Evolutionary conservation across 2,113 vertebrate species (phyloP), one percentile per base, ranked within the genome.

Genomic region (Ursus arctos): DNA sequence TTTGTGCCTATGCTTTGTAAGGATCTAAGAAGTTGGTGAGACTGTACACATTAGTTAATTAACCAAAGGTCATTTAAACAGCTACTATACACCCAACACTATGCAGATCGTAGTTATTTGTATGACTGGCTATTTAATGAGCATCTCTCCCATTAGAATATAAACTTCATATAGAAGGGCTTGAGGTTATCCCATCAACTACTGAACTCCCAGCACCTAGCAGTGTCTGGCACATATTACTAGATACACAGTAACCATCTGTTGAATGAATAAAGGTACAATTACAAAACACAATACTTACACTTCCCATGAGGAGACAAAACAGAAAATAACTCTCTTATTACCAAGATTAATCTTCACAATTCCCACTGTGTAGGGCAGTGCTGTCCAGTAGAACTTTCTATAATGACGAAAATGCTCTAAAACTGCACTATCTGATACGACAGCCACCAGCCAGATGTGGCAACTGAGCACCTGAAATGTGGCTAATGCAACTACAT

Each of bases 1-100:
- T 95, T 55, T 72, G 67, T 74, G 59, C 51, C 36, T 93, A 12
- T 8, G 10, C 43, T 88, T 88, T 91, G 47, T 90, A 74, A 90
- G 72, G 61, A 61, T 74, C 77, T 77, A 95, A 93, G 86, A 95
- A 95, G 91, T 6, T 67, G 49, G 26, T 71, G 19, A n/a, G 33
- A 83, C 16, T 11, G 67, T 47, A 7, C 18, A 79, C 12, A 26
- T 69, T 71, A 74, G 55, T 51, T 81, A 83, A 51, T 87, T 77
- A 88, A 61, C 87, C 49, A 88, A 31, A 1, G 93, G 49, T 92
- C 40, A 55, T 57, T 67, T 88, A 86, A 88, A 92, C 5, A 79
- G 59, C 59, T 85, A 55, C 28, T 18, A 61, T 31, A 53, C 19
- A 88, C 28, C 33, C 43, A 69, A 3, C 3, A 33, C 57, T 47